phyloP scores from a whole-genome alignment of 2,113 vertebrate species.

The Diadophis punctatus region DNA sequence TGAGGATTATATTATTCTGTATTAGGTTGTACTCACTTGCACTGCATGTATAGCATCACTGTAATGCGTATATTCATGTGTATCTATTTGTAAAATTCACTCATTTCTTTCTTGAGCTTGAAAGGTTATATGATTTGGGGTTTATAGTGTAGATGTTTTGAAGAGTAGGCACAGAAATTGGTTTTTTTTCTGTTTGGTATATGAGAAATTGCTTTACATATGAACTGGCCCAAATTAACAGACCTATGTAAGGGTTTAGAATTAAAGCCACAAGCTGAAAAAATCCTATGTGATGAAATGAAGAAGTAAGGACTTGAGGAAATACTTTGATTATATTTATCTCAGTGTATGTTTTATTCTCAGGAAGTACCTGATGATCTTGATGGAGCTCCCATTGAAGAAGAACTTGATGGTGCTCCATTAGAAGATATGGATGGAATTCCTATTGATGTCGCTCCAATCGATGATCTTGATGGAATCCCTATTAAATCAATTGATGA shows the following conservation, averaged over 20 bases:
- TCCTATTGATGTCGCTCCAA: conserved; percentile 83
- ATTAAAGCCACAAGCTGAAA: not conserved
- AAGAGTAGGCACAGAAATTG: not conserved
- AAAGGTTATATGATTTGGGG: not conserved
- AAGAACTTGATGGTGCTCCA: conserved; percentile 84
- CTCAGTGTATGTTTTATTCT: not conserved
- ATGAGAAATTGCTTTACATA: not conserved
- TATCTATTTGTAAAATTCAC: not conserved
- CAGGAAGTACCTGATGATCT: conserved; percentile 84
- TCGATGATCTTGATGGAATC: conserved; percentile 93
- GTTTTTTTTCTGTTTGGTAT: not conserved
- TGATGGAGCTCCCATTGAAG: conserved; percentile 94
- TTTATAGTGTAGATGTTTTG: not conserved
- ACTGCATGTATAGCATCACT: no score
- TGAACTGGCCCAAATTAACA: not conserved
- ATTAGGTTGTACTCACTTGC: not conserved
- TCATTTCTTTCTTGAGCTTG: not conserved
- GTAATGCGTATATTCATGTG: not conserved
- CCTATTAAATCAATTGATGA: conserved; percentile 92
- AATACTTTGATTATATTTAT: not conserved
- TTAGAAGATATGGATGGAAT: conserved; percentile 94
- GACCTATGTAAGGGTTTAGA: not conserved
- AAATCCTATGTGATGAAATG: not conserved
- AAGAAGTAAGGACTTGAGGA: not conserved
- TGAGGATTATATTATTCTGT: not conserved